phyloP scores from a whole-genome alignment of 37 sponge, comb jelly and placozoan species.

The Corticium candelabrum region DNA sequence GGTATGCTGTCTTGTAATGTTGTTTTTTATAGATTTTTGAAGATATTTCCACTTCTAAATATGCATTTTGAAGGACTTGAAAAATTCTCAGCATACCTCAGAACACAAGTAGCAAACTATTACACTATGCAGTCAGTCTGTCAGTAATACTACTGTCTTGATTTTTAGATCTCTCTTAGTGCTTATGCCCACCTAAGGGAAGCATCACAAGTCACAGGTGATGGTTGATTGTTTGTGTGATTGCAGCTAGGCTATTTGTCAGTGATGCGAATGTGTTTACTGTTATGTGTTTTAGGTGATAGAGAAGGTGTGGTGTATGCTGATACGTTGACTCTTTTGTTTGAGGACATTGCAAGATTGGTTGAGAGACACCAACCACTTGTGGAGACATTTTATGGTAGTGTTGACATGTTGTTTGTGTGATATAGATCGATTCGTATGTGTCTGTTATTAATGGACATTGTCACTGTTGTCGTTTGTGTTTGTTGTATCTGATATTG shows the following conservation, averaged over 20 bases:
- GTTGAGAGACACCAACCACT: conserved; percentile 48
- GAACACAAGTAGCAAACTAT: conserved; percentile 24
- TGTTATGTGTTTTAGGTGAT: too few relatives aligned
- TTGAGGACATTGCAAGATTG: conserved; percentile 49
- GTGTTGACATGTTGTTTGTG: not conserved
- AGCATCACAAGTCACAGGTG: too few relatives aligned
- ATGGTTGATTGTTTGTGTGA: too few relatives aligned
- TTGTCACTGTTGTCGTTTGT: too few relatives aligned
- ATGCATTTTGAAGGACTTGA: conserved; percentile 72
- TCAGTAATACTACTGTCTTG: not conserved
- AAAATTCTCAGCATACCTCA: conserved; percentile 36
- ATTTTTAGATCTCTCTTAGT: too few relatives aligned
- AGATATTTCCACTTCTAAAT: conserved; percentile 69
- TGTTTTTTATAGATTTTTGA: conserved; percentile 50
- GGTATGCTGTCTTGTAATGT: too few relatives aligned
- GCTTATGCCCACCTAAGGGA: too few relatives aligned
- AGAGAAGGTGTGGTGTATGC: conserved; percentile 60
- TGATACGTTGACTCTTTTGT: conserved; percentile 50
- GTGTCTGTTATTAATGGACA: not conserved
- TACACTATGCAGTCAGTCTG: not conserved
- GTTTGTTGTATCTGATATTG: too few relatives aligned
- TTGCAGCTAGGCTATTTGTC: too few relatives aligned
- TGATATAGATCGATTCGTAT: not conserved
- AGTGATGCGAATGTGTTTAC: too few relatives aligned
- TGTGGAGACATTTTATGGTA: conserved; percentile 68